A percentile compares a stretch with the other conserved stretches of the same genome.
These are phyloP conservation scores for Phalera bucephala DNA, from an alignment of 2,888 invertebrate genomes.

Conservation along the genomic window DNA sequence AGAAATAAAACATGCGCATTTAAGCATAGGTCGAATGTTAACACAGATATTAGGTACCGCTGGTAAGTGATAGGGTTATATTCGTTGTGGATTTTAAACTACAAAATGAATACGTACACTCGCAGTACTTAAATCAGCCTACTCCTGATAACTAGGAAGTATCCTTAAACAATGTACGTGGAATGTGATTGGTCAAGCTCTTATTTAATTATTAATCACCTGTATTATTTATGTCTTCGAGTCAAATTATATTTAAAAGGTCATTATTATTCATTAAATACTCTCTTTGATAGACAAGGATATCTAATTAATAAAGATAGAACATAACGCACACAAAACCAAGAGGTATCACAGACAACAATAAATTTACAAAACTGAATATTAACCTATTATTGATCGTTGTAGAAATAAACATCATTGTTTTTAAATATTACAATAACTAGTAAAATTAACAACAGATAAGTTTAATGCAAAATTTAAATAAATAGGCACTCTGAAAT, in stretches of 20 bases:
- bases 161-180: conserved; percentile 9
- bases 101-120: conserved; percentile 9
- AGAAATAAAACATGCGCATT: no score
- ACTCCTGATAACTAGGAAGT: no score
- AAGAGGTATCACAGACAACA: conserved; percentile 43
- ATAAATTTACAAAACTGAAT: conserved; percentile 13
- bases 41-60: neutral
- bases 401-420: conserved; percentile 9
- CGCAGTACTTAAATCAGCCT: no score
- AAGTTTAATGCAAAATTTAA: conserved; percentile 10
- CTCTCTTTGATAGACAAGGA: neutral
- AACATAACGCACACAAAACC: conserved; percentile 21
- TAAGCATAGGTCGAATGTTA: neutral
- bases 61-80: conserved; percentile 6
- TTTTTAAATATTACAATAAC: conserved; percentile 22
- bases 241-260: neutral
- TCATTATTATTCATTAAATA: neutral
- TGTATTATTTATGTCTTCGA: neutral
- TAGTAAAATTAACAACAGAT: conserved; percentile 23
- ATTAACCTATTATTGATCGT: conserved; percentile 11
- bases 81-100: conserved; percentile 28
- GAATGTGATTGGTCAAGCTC: conserved; percentile 7
- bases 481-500: conserved; percentile 8
- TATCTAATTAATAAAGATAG: conserved; percentile 6
- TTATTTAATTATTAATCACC: neutral